These are phyloP conservation scores for Seriola aureovittata DNA, from an alignment of 2,113 vertebrate genomes.

Conservation along the genomic window DNA sequence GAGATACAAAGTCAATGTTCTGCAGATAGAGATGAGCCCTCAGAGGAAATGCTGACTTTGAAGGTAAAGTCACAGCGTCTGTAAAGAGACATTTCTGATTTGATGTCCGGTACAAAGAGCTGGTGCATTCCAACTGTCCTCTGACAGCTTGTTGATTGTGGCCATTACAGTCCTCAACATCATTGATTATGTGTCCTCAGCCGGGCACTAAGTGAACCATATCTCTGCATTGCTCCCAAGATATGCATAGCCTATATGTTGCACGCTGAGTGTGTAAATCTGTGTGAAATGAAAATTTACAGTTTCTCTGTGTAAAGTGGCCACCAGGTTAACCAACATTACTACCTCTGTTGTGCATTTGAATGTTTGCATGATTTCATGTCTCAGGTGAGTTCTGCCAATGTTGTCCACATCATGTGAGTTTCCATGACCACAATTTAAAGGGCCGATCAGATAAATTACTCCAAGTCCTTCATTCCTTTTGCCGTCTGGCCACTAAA, in stretches of 20 bases:
- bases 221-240: not conserved
- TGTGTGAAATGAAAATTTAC: not conserved
- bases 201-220: not conserved
- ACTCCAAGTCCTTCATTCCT: no score
- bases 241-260: not conserved
- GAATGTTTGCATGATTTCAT: no score
- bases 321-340: not conserved
- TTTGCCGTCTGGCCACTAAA: no score
- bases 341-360: no score
- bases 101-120: conserved; percentile 9
- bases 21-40: not conserved
- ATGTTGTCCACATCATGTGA: no score
- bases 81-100: conserved; percentile 13
- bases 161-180: not conserved
- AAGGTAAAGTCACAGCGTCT: not conserved
- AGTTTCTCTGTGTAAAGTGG: not conserved
- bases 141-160: conserved; percentile 17
- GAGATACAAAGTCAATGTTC: conserved; percentile 17
- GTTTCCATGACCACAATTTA: not conserved
- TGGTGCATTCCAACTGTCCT: conserved; percentile 5
- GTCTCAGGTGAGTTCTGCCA: no score
- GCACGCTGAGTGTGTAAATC: not conserved
- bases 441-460: not conserved
- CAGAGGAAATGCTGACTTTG: conserved; percentile 24
- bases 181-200: conserved; percentile 21